A percentile compares a stretch with the other conserved stretches of the same genome.
Evolutionary conservation across 2,888 invertebrate species (phyloP).

Genomic region (Molanna angustata): DNA sequence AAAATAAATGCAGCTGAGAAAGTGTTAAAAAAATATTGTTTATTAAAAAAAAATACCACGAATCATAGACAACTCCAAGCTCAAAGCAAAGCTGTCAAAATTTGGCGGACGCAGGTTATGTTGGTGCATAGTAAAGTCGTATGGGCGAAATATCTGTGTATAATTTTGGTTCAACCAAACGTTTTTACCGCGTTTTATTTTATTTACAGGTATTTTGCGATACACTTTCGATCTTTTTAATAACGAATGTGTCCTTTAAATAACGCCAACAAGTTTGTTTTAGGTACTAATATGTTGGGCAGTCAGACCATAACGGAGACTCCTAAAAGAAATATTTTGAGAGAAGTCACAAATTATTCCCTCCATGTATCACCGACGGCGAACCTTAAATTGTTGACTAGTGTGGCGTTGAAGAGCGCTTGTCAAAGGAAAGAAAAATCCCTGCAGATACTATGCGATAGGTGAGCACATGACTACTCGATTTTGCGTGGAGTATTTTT

Average conservation of each 20-base stretch:
- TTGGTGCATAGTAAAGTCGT: constrained; percentile 15
- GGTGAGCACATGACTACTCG: constrained; percentile 40
- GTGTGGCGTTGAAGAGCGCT: constrained; percentile 57
- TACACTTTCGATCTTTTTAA: too few species aligned
- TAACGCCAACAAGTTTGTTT: too few species aligned
- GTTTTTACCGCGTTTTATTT: too few species aligned
- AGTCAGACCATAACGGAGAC: constrained; percentile 39
- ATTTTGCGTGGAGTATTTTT: not conserved
- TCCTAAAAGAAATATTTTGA: constrained; percentile 54
- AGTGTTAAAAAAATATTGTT: too few species aligned
- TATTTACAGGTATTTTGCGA: too few species aligned
- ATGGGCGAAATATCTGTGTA: too few species aligned
- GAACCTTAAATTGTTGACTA: constrained; percentile 64
- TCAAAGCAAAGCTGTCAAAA: too few species aligned
- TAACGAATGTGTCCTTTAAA: too few species aligned
- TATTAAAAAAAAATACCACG: too few species aligned
- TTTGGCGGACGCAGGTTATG: constrained; percentile 19
- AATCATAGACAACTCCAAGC: too few species aligned
- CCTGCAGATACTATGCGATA: constrained; percentile 58
- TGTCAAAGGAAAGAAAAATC: constrained; percentile 59
- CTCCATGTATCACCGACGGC: constrained; percentile 63
- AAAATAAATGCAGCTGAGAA: too few species aligned
- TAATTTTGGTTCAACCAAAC: too few species aligned
- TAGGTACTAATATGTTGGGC: not conserved
- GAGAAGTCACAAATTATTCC: constrained; percentile 55